Conservation (phyloP, 1,140 invertebrate genomes). For the Drosophila tani region DNA sequence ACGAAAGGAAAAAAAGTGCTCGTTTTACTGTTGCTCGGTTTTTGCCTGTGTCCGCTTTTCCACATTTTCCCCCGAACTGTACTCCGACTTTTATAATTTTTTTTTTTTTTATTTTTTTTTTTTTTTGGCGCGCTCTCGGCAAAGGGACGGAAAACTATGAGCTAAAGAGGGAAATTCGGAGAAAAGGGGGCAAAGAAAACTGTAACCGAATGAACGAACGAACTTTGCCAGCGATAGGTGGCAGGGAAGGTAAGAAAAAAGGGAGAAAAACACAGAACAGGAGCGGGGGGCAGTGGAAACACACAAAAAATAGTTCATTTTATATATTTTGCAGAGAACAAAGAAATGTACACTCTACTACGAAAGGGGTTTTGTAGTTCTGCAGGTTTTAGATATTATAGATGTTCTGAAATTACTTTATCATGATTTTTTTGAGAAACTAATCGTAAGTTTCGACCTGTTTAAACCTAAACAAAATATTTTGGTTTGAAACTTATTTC, state of each 20-base stretch:
- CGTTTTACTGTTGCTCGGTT: slow-evolving; percentile 79
- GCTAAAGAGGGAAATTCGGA: slow-evolving; percentile 18
- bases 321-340: slow-evolving; percentile 70
- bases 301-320: slow-evolving; percentile 70
- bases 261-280: slow-evolving; percentile 14
- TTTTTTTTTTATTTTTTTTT: slow-evolving; percentile 46
- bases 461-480: no score
- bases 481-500: no score
- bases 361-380: not conserved
- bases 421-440: no score
- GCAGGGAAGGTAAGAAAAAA: slow-evolving; percentile 32
- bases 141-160: slow-evolving; percentile 60
- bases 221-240: slow-evolving; percentile 17
- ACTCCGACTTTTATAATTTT: slow-evolving; percentile 3
- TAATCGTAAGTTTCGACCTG: no score
- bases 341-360: slow-evolving; percentile 39
- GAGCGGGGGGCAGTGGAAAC: slow-evolving; percentile 21
- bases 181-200: slow-evolving; percentile 32
- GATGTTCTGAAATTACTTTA: no score
- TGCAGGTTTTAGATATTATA: not conserved
- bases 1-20: slow-evolving; percentile 50
- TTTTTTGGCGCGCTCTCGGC: slow-evolving; percentile 61
- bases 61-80: slow-evolving; percentile 1
- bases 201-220: slow-evolving; percentile 33
- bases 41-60: slow-evolving; percentile 33